phyloP scores from a whole-genome alignment of 2,888 invertebrate genomes.

The Ormyrus labotus region DNA sequence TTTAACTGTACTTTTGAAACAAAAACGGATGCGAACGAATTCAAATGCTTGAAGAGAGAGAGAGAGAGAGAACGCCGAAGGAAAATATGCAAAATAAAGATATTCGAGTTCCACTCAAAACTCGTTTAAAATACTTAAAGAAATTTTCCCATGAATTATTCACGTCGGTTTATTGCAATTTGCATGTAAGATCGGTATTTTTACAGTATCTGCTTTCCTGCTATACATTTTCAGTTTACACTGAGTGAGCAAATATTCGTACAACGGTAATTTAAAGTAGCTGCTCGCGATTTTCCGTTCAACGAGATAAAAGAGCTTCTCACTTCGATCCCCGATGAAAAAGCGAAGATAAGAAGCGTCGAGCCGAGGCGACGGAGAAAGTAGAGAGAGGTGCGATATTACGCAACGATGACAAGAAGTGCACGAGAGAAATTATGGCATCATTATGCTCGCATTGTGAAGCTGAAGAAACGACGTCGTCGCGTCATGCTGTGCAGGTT shows the following conservation, averaged over 20 bases:
- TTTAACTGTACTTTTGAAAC: too few species aligned
- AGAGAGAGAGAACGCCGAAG: background rate
- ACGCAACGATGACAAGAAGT: slow-evolving; percentile 14
- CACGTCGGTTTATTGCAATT: slow-evolving; percentile 23
- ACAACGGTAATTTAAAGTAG: too few species aligned
- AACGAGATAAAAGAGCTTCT: slow-evolving; percentile 25
- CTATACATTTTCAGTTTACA: background rate
- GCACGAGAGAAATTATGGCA: slow-evolving; percentile 3
- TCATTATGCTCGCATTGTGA: background rate
- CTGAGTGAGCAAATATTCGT: background rate
- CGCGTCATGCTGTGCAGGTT: too few species aligned
- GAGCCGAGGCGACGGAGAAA: slow-evolving; percentile 29
- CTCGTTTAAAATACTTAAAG: slow-evolving; percentile 26
- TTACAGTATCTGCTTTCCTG: background rate
- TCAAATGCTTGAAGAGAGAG: too few species aligned
- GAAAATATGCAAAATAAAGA: slow-evolving; percentile 17
- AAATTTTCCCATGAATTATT: slow-evolving; percentile 29
- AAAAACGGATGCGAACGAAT: too few species aligned
- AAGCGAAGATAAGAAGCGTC: slow-evolving; percentile 16
- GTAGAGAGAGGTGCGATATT: slow-evolving; percentile 23
- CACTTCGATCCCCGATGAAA: slow-evolving; percentile 14
- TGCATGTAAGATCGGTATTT: slow-evolving; percentile 18
- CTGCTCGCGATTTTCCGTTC: background rate
- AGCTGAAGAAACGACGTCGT: background rate
- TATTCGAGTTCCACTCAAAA: background rate